Evolutionary conservation across 2,888 invertebrate genomes (phyloP).

Genomic region (Cerceris ruficornis): DNA sequence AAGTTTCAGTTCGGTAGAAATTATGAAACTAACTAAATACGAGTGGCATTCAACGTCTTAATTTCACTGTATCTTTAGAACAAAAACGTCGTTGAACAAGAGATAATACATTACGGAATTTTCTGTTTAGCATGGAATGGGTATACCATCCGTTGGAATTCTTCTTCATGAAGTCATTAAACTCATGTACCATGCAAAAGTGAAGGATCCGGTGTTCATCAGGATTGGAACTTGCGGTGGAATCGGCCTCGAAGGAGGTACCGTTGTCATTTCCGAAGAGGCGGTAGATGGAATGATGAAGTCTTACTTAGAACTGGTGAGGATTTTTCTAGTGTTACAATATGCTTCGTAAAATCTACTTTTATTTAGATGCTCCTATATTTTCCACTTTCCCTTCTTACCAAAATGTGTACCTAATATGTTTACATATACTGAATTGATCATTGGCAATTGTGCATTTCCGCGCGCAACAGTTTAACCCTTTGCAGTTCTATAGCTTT

Average conservation of each 20-base stretch:
- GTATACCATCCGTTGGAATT: constrained; percentile 97
- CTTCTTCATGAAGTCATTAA: constrained; percentile 98
- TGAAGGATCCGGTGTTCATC: constrained; percentile 94
- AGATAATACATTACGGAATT: background rate
- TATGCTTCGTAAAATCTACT: too few relatives aligned
- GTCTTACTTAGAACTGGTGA: constrained; percentile 92
- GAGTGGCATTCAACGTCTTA: too few relatives aligned
- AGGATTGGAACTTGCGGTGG: constrained; percentile 97
- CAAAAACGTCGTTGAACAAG: background rate
- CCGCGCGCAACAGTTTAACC: too few relatives aligned
- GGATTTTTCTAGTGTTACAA: constrained; percentile 64
- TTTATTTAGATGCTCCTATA: too few relatives aligned
- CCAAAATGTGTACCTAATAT: too few relatives aligned
- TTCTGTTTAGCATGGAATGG: constrained; percentile 95
- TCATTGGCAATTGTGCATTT: too few relatives aligned
- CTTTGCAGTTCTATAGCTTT: too few relatives aligned
- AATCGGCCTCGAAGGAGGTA: constrained; percentile 95
- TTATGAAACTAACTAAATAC: too few relatives aligned
- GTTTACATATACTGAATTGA: too few relatives aligned
- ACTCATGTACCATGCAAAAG: constrained; percentile 96
- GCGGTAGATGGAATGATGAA: constrained; percentile 94
- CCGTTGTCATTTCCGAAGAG: constrained; percentile 95
- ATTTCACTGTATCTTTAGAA: too few relatives aligned
- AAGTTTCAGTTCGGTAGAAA: too few relatives aligned
- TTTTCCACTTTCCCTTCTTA: background rate